Evolutionary conservation across 2,113 vertebrate species (phyloP).

Genomic region (Catharus minimus): DNA sequence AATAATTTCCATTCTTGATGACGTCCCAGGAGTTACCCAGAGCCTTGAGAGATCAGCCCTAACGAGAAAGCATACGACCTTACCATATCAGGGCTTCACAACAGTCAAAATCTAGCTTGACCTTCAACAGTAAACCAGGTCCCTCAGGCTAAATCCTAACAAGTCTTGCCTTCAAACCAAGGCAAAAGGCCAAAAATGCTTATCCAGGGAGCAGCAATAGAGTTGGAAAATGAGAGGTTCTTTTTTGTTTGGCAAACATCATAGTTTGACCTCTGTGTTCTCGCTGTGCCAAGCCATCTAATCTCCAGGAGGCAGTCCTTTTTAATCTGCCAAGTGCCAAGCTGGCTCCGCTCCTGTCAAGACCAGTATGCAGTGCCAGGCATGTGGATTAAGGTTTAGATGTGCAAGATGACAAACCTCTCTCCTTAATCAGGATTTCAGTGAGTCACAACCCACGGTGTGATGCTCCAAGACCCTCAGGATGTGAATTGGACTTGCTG

Average conservation of each 20-base stretch:
- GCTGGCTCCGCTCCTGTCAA: conserved; percentile 40
- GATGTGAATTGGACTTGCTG: neutral
- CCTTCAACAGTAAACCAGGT: conserved; percentile 46
- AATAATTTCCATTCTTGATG: conserved; percentile 33
- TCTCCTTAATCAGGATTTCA: neutral
- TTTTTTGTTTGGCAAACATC: conserved; percentile 42
- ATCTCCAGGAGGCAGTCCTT: conserved; percentile 53
- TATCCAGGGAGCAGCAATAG: conserved; percentile 27
- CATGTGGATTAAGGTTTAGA: conserved; percentile 41
- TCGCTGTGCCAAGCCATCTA: conserved; percentile 49
- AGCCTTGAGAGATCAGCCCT: conserved; percentile 42
- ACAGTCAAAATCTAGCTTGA: conserved; percentile 51
- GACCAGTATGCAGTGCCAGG: conserved; percentile 17
- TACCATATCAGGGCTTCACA: conserved; percentile 40
- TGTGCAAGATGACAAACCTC: conserved; percentile 8
- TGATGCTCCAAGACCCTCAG: neutral
- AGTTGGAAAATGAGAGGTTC: conserved; percentile 35
- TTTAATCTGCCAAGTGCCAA: conserved; percentile 47
- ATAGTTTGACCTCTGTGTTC: conserved; percentile 43
- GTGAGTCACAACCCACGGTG: neutral
- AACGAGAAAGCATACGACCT: conserved; percentile 23
- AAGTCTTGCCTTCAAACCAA: conserved; percentile 58
- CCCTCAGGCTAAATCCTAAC: conserved; percentile 56
- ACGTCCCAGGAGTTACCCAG: neutral
- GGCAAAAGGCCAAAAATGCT: conserved; percentile 64